A percentile compares a stretch with the other conserved stretches of the same genome.
Conservation (phyloP, 64 coral and sea anemone genomes). For the Montipora sp. region DNA sequence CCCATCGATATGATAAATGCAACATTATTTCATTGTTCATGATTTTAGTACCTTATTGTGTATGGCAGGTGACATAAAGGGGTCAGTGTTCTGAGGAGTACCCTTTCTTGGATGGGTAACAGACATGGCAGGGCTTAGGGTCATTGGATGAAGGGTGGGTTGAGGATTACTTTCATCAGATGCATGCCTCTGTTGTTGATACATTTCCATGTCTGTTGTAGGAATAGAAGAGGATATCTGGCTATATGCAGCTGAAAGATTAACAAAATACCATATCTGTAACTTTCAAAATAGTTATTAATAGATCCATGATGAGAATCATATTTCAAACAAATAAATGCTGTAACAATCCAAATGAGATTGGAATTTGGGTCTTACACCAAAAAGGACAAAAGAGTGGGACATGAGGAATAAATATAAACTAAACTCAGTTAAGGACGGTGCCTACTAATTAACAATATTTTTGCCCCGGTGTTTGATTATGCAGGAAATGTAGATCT, state of each 20-base stretch:
- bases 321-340: neutral
- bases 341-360: too few relatives aligned
- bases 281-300: too few relatives aligned
- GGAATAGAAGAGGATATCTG: constrained; percentile 79
- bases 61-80: constrained; percentile 68
- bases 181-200: constrained; percentile 46
- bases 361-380: too few relatives aligned
- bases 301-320: neutral
- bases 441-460: too few relatives aligned
- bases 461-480: too few relatives aligned
- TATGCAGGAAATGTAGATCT: too few relatives aligned
- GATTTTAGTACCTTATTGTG: constrained; percentile 45
- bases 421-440: too few relatives aligned
- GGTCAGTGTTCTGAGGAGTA: constrained; percentile 8
- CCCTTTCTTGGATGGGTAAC: constrained; percentile 60
- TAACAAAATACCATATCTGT: neutral
- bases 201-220: constrained; percentile 75
- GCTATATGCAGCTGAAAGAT: constrained; percentile 77
- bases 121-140: constrained; percentile 56
- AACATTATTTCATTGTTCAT: neutral
- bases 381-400: too few relatives aligned
- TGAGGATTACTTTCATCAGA: constrained; percentile 38
- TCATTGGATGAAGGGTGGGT: constrained; percentile 47
- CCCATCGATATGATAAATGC: too few relatives aligned
- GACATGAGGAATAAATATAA: too few relatives aligned